phyloP scores from a whole-genome alignment of 2,888 invertebrate species.

The Mactromeris polynyma region DNA sequence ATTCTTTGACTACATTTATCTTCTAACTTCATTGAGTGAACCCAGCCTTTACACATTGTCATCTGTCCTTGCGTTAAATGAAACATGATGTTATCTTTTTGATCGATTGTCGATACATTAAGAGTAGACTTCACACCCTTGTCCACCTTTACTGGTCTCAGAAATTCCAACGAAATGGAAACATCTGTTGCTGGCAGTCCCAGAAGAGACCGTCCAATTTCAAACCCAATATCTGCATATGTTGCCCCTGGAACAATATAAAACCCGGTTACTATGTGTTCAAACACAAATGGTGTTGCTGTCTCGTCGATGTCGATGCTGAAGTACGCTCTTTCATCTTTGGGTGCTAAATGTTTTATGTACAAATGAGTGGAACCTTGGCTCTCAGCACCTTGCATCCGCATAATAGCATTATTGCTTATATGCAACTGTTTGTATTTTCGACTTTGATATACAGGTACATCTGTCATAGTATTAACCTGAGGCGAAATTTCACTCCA shows the following conservation, averaged over 20 bases:
- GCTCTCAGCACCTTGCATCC: conserved; percentile 41
- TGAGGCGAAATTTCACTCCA: conserved; percentile 49
- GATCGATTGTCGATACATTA: conserved; percentile 2
- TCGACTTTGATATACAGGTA: conserved; percentile 74
- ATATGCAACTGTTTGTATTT: conserved; percentile 50
- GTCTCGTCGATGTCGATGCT: conserved; percentile 47
- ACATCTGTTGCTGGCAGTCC: background rate
- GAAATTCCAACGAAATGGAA: conserved; percentile 49
- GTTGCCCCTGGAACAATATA: conserved; percentile 71
- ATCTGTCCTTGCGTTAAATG: conserved; percentile 13
- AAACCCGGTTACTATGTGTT: conserved; percentile 61
- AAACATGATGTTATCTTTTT: conserved; percentile 12
- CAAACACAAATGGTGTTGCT: conserved; percentile 69
- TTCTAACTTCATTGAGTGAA: background rate
- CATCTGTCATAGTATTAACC: conserved; percentile 33
- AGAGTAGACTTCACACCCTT: background rate
- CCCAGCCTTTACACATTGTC: conserved; percentile 47
- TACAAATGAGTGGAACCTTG: conserved; percentile 28
- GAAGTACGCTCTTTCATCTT: conserved; percentile 24
- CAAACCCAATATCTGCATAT: conserved; percentile 70
- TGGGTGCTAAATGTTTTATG: background rate
- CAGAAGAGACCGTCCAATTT: conserved; percentile 39
- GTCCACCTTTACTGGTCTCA: conserved; percentile 40
- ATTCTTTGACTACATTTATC: background rate
- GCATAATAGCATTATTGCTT: conserved; percentile 42